Base-by-base conservation (phyloP, 2,888 invertebrate genomes). In the Anticlea derivata region DNA sequence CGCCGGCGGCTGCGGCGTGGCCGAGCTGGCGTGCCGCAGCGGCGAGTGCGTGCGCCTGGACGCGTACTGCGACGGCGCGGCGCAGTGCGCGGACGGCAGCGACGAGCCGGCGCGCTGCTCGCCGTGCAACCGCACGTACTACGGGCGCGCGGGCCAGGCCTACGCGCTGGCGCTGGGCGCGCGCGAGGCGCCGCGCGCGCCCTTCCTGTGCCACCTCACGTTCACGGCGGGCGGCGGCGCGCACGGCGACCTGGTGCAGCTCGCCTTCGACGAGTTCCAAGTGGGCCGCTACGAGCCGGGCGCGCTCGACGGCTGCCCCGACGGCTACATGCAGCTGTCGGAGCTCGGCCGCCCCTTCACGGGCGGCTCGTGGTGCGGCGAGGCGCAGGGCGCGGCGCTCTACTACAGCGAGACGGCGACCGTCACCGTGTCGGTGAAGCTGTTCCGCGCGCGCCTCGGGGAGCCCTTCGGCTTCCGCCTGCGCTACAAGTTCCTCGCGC, bases 401-500 rank as follows among this genome's bases (percentile, higher is more conserved):
- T 97, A 96, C 85, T 97, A 96, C 91, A 97, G 96, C 83, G 97
- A 96, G 92, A 96, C 96, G 48, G 95, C 96, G 70, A 97, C 97
- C 29, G 96, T 97, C 61, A 97, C 97, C 11, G 95, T 96, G 6
- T 95, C 96, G 43, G 94, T 97, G 33, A 95, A 95, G 78, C 91
- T 96, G 80, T 95, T 94, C 88, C 94, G 93, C 47, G 92, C 93
- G 34, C 93, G 94, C 10, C 93, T 94, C 60, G 93, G 92, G 37
- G 93, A 94, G 53, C 94, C 95, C n/a, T 96, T 96, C 80, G 94
- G 95, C 68, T 95, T 96, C 78, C 93, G 93, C 38, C 88, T 96
- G 66, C 92, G 96, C 38, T 96, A 96, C 87, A 94, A 96, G 78
- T 96, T 96, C 84, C 94, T 96, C 52, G 93, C 95, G 52, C 93